These are phyloP conservation scores for Petaurus breviceps DNA, from an alignment of 2,113 vertebrate genomes.

Conservation along the genomic window DNA sequence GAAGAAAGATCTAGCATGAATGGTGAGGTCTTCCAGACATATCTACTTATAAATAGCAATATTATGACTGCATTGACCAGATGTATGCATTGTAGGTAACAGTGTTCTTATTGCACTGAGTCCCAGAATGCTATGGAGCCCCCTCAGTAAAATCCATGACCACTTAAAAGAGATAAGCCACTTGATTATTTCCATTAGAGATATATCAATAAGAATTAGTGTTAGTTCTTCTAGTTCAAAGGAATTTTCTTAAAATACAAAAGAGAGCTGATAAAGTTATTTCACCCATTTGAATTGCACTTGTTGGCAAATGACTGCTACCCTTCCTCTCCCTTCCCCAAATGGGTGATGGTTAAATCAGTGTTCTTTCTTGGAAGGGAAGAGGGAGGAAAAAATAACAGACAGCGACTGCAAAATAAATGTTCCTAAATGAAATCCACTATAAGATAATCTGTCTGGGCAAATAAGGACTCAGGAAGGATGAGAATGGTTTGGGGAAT, in stretches of 20 bases:
- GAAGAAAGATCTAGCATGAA: not conserved
- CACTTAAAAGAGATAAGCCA: not conserved
- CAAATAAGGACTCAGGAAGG: not conserved
- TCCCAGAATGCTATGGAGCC: not conserved
- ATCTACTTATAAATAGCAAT: not conserved
- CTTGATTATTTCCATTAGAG: not conserved
- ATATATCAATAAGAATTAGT: not conserved
- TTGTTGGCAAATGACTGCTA: not conserved
- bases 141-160: not conserved
- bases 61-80: not conserved
- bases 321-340: not conserved
- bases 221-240: not conserved
- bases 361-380: not conserved
- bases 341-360: not conserved
- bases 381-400: not conserved
- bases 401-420: not conserved
- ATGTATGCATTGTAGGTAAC: not conserved
- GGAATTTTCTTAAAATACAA: not conserved
- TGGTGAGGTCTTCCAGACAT: not conserved
- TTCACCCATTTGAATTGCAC: not conserved
- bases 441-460: not conserved
- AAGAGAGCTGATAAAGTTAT: not conserved
- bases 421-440: not conserved
- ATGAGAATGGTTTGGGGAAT: not conserved
- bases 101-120: not conserved